Conservation (phyloP, 2,113 vertebrate species). For the Sus scrofa region T2T-Sscrofa CM000821.6:19201501-19202000, state of each 20-base stretch:
- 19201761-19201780: not conserved
- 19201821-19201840: not conserved
- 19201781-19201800: not conserved
- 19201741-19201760: not conserved
- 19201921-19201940: not conserved
- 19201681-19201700: not conserved
- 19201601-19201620: accelerated
- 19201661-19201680: not conserved
- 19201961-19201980: not conserved
- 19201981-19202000: not conserved
- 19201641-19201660: not conserved
- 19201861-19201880: not conserved
- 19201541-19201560: accelerated
- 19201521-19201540: not conserved
- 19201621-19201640: not conserved
- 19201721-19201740: not conserved
- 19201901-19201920: not conserved
- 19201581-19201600: not conserved
- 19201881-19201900: not conserved
- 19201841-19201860: not conserved
- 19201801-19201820: not conserved
- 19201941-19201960: not conserved
- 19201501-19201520: too few species aligned
- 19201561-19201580: not conserved
- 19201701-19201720: not conserved